These are phyloP conservation scores for Tenthredo mesomela DNA, from an alignment of 2,888 invertebrate species.

Conservation along the genomic window DNA sequence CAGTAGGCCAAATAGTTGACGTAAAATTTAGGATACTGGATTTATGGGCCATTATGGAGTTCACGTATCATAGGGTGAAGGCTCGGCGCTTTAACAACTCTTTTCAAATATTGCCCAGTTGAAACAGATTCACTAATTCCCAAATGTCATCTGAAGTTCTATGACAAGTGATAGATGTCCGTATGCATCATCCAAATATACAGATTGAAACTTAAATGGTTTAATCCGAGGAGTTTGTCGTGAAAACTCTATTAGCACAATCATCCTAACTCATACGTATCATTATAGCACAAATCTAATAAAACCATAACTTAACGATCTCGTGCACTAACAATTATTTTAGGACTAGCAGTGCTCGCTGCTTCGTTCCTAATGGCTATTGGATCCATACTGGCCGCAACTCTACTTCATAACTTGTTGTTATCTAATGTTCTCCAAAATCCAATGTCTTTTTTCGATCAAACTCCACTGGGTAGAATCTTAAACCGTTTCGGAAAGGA, in stretches of 20 bases:
- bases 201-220: not conserved
- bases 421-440: conserved; percentile 81
- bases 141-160: not conserved
- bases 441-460: conserved; percentile 86
- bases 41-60: not conserved
- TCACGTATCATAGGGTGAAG: not conserved
- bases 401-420: conserved; percentile 81
- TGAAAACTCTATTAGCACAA: not conserved
- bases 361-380: conserved; percentile 81
- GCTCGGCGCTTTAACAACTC: not conserved
- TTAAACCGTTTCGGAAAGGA: conserved; percentile 86
- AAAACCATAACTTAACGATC: conserved; percentile 50
- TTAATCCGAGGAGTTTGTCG: not conserved
- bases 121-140: not conserved
- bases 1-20: not conserved
- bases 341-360: conserved; percentile 80
- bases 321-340: conserved; percentile 64
- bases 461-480: conserved; percentile 85
- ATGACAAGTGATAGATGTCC: not conserved
- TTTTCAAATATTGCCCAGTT: not conserved
- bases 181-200: not conserved
- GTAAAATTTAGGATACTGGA: not conserved
- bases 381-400: conserved; percentile 82
- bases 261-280: conserved; percentile 39
- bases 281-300: conserved; percentile 46